These are phyloP conservation scores for Acromyrmex echinatior DNA, from an alignment of 1,140 invertebrate genomes.

Conservation along the genomic window DNA sequence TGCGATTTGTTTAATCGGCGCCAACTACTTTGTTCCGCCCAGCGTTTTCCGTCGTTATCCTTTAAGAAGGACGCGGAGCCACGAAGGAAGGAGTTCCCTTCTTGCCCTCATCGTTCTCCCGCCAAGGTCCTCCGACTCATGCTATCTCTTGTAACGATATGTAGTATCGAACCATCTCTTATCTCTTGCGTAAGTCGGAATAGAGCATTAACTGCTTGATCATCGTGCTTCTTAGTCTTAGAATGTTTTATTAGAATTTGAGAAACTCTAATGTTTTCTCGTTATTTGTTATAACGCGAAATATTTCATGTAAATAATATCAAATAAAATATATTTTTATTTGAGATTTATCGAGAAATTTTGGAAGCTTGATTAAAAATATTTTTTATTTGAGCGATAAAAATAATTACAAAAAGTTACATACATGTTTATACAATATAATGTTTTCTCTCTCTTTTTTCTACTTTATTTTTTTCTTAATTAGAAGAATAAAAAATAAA, in stretches of 20 bases:
- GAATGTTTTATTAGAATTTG: not conserved
- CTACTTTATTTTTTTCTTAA: not conserved
- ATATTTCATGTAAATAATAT: not conserved
- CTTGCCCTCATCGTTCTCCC: constrained; percentile 30
- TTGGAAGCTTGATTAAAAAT: not conserved
- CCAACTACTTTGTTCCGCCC: constrained; percentile 84
- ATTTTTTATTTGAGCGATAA: not conserved
- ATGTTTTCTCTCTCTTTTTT: not conserved
- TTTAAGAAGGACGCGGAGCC: constrained; percentile 65
- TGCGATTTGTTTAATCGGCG: constrained; percentile 87
- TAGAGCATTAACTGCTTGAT: constrained; percentile 6
- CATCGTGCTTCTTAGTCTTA: not conserved
- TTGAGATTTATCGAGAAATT: not conserved
- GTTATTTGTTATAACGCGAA: not conserved
- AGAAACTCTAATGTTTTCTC: not conserved
- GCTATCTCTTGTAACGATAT: constrained; percentile 51
- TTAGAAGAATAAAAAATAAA: not conserved
- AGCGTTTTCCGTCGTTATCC: constrained; percentile 70
- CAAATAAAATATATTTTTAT: not conserved
- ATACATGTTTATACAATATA: not conserved
- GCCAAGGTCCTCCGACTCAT: not conserved
- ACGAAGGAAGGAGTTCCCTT: constrained; percentile 30
- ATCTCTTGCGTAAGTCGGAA: not conserved
- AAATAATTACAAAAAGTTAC: not conserved
- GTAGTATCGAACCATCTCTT: constrained; percentile 62